phyloP scores from a whole-genome alignment of 1,140 invertebrate species.

The Sipha flava region DNA sequence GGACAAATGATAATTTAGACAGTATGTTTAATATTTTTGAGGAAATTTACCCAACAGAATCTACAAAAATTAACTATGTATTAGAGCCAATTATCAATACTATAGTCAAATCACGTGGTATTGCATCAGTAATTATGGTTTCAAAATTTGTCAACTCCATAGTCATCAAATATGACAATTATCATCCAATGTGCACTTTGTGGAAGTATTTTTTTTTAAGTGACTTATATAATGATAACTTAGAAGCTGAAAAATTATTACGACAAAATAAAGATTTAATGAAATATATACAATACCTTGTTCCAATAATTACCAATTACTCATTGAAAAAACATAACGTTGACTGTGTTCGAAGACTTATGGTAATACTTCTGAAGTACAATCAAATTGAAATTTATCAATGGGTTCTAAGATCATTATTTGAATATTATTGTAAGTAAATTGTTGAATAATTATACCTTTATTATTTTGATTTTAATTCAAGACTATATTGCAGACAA shows the following conservation, averaged over 20 bases:
- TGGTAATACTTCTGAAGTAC: constrained; percentile 1
- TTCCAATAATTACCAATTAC: background rate
- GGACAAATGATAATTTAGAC: background rate
- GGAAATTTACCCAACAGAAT: background rate
- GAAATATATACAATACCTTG: background rate
- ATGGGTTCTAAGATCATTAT: background rate
- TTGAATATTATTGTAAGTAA: constrained; percentile 33
- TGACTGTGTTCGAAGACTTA: constrained; percentile 1
- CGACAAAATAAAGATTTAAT: background rate
- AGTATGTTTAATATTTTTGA: background rate
- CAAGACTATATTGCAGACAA: too few relatives aligned
- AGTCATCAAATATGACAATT: background rate
- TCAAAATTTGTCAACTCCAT: background rate
- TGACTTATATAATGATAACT: constrained; percentile 13
- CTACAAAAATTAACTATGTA: background rate
- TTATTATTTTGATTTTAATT: too few relatives aligned
- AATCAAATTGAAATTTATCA: constrained; percentile 7
- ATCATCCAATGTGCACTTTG: background rate
- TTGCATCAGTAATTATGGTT: background rate
- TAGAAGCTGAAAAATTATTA: background rate
- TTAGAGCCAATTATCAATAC: background rate
- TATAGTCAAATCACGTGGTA: background rate
- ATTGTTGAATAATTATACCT: too few relatives aligned
- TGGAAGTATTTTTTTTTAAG: constrained; percentile 33
- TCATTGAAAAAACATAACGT: background rate